Evolutionary conservation across 2,113 vertebrate species (phyloP), one percentile per base, ranked within the genome.

Genomic region (Mobula birostris): DNA sequence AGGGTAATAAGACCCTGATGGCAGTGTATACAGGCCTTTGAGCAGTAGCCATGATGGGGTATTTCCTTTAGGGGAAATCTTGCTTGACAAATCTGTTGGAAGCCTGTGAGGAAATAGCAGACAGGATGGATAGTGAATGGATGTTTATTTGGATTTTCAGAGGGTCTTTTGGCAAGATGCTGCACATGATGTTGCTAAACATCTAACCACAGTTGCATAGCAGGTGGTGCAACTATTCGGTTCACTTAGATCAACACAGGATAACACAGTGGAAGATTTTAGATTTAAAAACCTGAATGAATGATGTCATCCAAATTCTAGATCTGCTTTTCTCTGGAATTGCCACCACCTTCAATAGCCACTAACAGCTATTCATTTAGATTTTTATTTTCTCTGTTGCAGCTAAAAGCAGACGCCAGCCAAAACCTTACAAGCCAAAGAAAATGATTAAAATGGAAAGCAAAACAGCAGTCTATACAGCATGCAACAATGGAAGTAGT

Each of bases 401-500:
- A 99, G 99, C 98, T 95, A 99, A 99, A 96, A 99, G 99, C 96
- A 97, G 99, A 94, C 97, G 99, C 92, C 99, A 99, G 79, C 98
- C 99, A 95, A 99, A 99, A 96, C 98, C 99, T 0, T 99, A 99
- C 96, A 99, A 99, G 95, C 99, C 99, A 94, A 99, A 99, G 97
- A 99, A 99, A 97, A 99, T 99, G 95, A 98, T 99, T 95, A 99
- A 99, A 96, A 97, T 99, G 96, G 99, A 99, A 97, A 98, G 98
- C 94, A 99, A 99, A 96, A 98, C 96, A 80, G 98, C 98, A 1
- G 96, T 99, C 29, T 97, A 97, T 95, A 98, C 98, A 14, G 98
- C 99, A 0, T 99, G 99, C 95, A 99, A 99, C 97, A 99, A 99
- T 87, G 99, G 99, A 95, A 99, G 99, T 96, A 99, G 99, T 97